Evolutionary conservation across 2,797 vertebrate genomes (phyloP).

Genomic region (Lepidocolaptes lacrymiger): DNA sequence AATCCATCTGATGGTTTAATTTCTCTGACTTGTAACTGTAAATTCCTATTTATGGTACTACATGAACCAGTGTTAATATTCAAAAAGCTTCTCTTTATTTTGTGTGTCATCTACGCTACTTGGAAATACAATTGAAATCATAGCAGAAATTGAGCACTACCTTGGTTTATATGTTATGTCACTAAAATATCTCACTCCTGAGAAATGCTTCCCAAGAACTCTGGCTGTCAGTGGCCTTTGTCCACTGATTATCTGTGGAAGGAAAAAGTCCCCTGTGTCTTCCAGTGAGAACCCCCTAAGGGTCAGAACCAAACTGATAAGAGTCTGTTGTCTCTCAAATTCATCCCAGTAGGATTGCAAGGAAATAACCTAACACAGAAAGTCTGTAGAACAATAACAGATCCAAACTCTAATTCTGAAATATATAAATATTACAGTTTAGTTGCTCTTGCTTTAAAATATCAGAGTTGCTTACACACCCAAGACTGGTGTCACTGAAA

Average conservation of each 20-base stretch:
- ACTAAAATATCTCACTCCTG: not conserved
- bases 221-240: not conserved
- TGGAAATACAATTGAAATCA: not conserved
- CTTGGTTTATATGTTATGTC: not conserved
- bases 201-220: not conserved
- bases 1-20: not conserved
- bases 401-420: not conserved
- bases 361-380: not conserved
- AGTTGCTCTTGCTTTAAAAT: not conserved
- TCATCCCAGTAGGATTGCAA: not conserved
- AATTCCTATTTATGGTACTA: constrained; percentile 8
- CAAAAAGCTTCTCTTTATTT: not conserved
- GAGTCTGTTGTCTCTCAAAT: not conserved
- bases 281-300: not conserved
- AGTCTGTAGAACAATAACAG: not conserved
- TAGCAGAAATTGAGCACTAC: not conserved
- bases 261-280: not conserved
- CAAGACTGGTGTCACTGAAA: not conserved
- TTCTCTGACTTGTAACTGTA: not conserved
- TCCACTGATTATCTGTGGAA: not conserved
- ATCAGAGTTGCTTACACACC: not conserved
- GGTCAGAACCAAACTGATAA: not conserved
- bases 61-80: not conserved
- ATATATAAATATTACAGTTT: not conserved
- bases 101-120: not conserved